Evolutionary conservation across 1,140 invertebrate species (phyloP), one percentile per base, ranked within the genome.

Genomic region (Drosophila malerkotliana): DNA sequence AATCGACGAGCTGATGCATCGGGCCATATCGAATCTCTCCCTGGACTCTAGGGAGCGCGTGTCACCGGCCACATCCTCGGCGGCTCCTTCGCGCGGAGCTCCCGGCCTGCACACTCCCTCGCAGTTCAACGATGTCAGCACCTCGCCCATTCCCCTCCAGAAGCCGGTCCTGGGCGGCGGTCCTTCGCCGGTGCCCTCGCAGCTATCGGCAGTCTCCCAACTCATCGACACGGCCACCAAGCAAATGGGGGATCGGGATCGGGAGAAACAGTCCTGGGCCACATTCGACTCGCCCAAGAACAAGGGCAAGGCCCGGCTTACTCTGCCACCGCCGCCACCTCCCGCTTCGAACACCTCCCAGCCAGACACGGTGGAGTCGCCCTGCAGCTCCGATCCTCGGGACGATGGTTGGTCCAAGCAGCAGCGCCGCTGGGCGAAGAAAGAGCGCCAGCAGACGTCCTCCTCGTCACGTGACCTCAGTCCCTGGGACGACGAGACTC

Each of bases 301-400:
- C 37, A 89, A 79, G 45, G 79, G 79, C 14, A 87, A 85, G 63
- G 83, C 79, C 0, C 55, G 76, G 2, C 37, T 79, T 0, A 89
- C 88, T 1, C 45, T 91, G 5, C 83, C 85, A n/a, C 71, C 77
- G 1, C 90, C 90, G 12, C 88, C 76, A 0, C 62, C 81, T 0
- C 84, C 90, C 10, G 81, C 80, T 1, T 64, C 92, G 89, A 91
- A 92, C 84, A 66, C 91, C 59, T 53, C 92, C 69, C 72, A 92
- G 91, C 68, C 92, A 69, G 60, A 92, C 89, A 78, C 91, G 90
- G 90, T 93, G 93, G 79, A 94, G 5, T 96, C 95, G 1, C 95
- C 95, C 0, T 96, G 95, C 94, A 96, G 96, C 1, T 95, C 95
- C 0, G 96, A 96, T 90, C 95, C 95, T 1, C 95, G 95, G 57